phyloP scores from a whole-genome alignment of 2,888 invertebrate species.

The Pristionchus fissidentatus region DNA sequence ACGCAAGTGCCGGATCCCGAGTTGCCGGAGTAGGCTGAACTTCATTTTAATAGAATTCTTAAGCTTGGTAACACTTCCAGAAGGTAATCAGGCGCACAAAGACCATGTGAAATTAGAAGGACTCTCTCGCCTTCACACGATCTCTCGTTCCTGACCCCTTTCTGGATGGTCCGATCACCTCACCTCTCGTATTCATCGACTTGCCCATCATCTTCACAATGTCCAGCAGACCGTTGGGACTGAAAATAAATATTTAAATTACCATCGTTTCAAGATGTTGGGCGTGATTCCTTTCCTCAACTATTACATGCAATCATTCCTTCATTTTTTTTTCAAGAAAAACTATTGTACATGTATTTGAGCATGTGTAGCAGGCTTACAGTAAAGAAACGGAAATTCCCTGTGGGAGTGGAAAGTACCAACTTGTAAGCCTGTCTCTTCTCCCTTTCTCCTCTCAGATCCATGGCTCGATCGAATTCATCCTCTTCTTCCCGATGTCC shows the following conservation, averaged over 20 bases:
- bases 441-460: slow-evolving; percentile 51
- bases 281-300: neutral
- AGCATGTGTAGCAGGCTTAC: neutral
- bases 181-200: slow-evolving; percentile 49
- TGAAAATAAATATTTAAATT: neutral
- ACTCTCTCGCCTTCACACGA: no score
- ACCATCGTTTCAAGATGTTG: neutral
- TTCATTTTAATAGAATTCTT: neutral
- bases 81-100: neutral
- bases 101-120: neutral
- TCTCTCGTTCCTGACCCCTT: no score
- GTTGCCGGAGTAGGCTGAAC: slow-evolving; percentile 44
- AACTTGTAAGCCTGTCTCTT: slow-evolving; percentile 68
- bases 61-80: neutral
- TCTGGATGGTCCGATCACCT: no score
- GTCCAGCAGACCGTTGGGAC: slow-evolving; percentile 66
- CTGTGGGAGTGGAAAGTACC: no score
- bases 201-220: slow-evolving; percentile 66
- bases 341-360: neutral
- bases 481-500: slow-evolving; percentile 56
- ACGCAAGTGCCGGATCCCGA: slow-evolving; percentile 61
- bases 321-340: neutral
- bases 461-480: slow-evolving; percentile 58
- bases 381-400: neutral
- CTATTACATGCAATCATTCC: neutral